phyloP scores from a whole-genome alignment of 2,113 vertebrate species.

The Struthidea cinerea region DNA sequence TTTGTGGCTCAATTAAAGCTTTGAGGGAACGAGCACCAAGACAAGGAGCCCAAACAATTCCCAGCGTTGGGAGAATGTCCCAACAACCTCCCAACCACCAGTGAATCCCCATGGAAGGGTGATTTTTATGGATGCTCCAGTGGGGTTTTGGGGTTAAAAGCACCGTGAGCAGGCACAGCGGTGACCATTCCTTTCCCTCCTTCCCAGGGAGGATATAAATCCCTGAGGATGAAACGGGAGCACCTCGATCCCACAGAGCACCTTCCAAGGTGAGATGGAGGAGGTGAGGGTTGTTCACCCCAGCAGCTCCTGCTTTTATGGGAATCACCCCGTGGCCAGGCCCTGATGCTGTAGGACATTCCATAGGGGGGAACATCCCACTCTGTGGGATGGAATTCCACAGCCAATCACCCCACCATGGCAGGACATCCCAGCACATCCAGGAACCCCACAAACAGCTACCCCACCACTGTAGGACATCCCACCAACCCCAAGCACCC shows the following conservation, averaged over 20 bases:
- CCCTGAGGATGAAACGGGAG: neutral
- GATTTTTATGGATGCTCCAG: neutral
- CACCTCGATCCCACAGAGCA: neutral
- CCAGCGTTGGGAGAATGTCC: fast-evolving
- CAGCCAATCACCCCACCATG: fast-evolving
- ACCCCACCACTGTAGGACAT: fast-evolving
- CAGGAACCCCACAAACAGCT: neutral
- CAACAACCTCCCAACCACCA: neutral
- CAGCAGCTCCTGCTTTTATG: neutral
- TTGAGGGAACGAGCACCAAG: neutral
- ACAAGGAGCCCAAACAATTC: neutral
- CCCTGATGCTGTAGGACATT: neutral
- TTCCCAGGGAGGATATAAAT: neutral
- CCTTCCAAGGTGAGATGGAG: neutral
- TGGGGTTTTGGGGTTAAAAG: neutral
- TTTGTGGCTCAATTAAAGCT: neutral
- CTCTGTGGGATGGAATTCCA: fast-evolving
- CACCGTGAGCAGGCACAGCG: neutral
- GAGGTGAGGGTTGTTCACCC: neutral
- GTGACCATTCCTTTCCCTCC: neutral
- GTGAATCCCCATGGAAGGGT: neutral
- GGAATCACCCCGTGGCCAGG: neutral
- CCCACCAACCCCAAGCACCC: neutral
- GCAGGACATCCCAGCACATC: fast-evolving
- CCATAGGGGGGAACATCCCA: neutral